Evolutionary conservation across 2,113 vertebrate genomes (phyloP).

Genomic region (Oriolus oriolus): DNA sequence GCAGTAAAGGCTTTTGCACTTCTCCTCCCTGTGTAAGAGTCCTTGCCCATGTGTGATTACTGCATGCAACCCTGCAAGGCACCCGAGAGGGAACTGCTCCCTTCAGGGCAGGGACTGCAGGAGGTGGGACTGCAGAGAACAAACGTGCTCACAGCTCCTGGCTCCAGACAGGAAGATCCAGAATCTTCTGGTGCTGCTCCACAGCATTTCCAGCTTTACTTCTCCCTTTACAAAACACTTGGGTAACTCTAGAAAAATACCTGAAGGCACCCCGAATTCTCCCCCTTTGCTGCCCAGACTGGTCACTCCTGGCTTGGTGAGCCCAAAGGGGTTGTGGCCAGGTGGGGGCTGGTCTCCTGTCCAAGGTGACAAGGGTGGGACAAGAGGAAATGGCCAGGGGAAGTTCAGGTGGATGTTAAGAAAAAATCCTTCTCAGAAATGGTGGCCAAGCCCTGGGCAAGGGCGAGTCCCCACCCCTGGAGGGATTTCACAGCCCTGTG

Average conservation of each 20-base stretch:
- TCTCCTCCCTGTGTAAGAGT: no score
- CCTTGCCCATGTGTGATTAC: no score
- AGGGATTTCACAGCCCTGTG: accelerated
- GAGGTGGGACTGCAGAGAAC: not conserved
- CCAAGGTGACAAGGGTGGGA: not conserved
- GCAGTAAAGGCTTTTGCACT: no score
- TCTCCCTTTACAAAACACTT: no score
- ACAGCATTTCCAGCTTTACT: not conserved
- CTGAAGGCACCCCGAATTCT: no score
- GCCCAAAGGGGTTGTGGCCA: not conserved
- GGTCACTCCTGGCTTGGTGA: not conserved
- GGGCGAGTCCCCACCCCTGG: not conserved
- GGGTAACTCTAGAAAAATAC: not conserved
- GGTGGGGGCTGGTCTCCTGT: not conserved
- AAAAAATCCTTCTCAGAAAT: no score
- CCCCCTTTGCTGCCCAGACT: not conserved
- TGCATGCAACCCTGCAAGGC: no score
- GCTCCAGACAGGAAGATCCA: not conserved
- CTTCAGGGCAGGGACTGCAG: not conserved
- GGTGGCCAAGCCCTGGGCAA: not conserved
- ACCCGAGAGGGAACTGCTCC: not conserved
- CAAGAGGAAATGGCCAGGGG: not conserved
- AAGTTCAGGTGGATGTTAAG: not conserved
- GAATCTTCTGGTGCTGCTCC: not conserved
- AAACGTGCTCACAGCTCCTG: not conserved